Evolutionary conservation across 2,888 invertebrate species (phyloP), one percentile per base, ranked within the genome.

Genomic region (Cerastis leucographa): DNA sequence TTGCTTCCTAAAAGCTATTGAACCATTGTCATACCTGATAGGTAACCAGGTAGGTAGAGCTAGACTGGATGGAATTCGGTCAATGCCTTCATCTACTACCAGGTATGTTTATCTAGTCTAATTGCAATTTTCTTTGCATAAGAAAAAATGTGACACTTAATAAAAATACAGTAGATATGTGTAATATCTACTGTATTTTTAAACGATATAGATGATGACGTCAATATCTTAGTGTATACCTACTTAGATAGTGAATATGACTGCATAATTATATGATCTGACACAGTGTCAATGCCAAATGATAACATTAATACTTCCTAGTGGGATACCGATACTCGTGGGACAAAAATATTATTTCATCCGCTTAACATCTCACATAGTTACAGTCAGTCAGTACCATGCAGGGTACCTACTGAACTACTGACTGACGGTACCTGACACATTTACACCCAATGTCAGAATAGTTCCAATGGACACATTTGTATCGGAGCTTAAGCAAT

Each of bases 281-380:
- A 54, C 59, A 59, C 59, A 59, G 49, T 76, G 77, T 62, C 79
- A 77, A 70, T 64, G 70, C 11, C 70, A 46, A 78, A 54, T 78
- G 40, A 62, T 62, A 42, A 51, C 49, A 51, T 49, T 25, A 44
- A 49, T 59, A 49, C n/a, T 17, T 17, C n/a, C 9, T 42, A 40
- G 40, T 29, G 6, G 54, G 40, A 62, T 17, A 40, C 29, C 5
- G 35, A 62, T 35, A 49, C n/a, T 62, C 9, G 61, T 49, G 35
- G 9, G 17, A 51, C 22, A 44, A 35, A 25, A 76, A 40, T 46
- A 44, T 64, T n/a, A 7, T 29, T 51, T 29, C 25, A 12, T 17
- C 3, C 12, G 40, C 2, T 29, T 29, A 7, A 4, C 9, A 40
- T 62, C 22, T 22, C 8, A 14, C 25, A 71, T 67, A 29, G 22